Evolutionary conservation across 2,113 vertebrate species (phyloP), one percentile per base, ranked within the genome.

Genomic region (Cygnus atratus): DNA sequence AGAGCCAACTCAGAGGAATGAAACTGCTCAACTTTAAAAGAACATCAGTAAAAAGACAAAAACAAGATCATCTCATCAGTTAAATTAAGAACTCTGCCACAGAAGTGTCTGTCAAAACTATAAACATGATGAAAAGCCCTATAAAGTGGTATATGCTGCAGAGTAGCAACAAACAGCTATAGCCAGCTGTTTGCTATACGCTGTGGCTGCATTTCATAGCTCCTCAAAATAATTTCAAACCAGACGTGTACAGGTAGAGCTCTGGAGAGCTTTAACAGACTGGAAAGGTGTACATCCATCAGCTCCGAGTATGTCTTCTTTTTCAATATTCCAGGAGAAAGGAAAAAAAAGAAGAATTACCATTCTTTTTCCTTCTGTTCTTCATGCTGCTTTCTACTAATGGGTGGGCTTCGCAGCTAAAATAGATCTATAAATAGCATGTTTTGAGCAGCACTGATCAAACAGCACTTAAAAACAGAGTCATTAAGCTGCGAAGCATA

Each of bases 381-480:
- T 72, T 39, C 16, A 66, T 3, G 8, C 43, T 84, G 67, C 63
- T 75, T 67, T 82, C 72, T 43, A 24, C 88, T 81, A 31, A 71
- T 15, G 48, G 68, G 86, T 39, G n/a, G 55, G 73, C 57, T 76
- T 44, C 29, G 24, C 78, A 71, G 78, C 75, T 86, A 74, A 52
- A 65, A 39, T 1, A 90, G 55, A 71, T 67, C 93, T 91, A 94
- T 57, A 94, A 94, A 93, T 63, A 86, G 79, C 13, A 46, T 14
- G 43, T 62, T 88, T 37, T 12, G 81, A 95, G 87, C 87, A 84
- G 67, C 5, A 2, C 70, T 72, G 88, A 95, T 74, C 94, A 86
- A 86, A 96, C 50, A 90, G 68, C 87, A 52, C 92, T 95, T 85
- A 80, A 83, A 87, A 93, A 43, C 85, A 74, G 67, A 95, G 72